Conservation (phyloP, 2,888 invertebrate species). For the Dasysyrphus tricinctus region DNA sequence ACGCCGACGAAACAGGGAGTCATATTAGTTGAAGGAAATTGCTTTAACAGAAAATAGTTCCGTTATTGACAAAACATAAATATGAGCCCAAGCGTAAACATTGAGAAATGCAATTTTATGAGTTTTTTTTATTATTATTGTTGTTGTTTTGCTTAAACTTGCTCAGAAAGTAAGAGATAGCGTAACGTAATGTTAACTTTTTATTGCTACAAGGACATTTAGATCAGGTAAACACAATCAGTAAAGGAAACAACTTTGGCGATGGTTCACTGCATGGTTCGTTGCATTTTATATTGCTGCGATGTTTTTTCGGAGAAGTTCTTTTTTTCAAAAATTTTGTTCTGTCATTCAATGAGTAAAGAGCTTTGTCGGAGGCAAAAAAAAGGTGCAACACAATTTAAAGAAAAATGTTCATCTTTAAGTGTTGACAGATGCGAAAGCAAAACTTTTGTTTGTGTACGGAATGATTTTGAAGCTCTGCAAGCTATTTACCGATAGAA, state of each 20-base stretch:
- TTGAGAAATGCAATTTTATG: slow-evolving; percentile 45
- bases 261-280: slow-evolving; percentile 7
- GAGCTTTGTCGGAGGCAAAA: not conserved
- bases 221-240: slow-evolving; percentile 51
- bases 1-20: slow-evolving; percentile 13
- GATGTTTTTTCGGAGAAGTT: not conserved
- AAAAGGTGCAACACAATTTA: not conserved
- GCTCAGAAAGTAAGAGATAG: not conserved
- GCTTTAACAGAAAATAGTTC: slow-evolving; percentile 63
- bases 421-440: too few relatives aligned
- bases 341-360: not conserved
- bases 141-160: not conserved
- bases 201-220: slow-evolving; percentile 4
- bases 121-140: not conserved
- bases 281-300: slow-evolving; percentile 13
- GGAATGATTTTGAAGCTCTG: too few relatives aligned
- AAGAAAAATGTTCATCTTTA: too few relatives aligned
- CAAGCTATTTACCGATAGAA: too few relatives aligned
- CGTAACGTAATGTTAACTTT: not conserved
- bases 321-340: not conserved
- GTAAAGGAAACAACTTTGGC: slow-evolving; percentile 37
- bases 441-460: too few relatives aligned
- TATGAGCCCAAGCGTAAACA: slow-evolving; percentile 59
- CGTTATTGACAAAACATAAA: slow-evolving; percentile 61
- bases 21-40: slow-evolving; percentile 65